Evolutionary conservation across 2,888 invertebrate species (phyloP), one percentile per base, ranked within the genome.

Genomic region (Girardia tigrina): DNA sequence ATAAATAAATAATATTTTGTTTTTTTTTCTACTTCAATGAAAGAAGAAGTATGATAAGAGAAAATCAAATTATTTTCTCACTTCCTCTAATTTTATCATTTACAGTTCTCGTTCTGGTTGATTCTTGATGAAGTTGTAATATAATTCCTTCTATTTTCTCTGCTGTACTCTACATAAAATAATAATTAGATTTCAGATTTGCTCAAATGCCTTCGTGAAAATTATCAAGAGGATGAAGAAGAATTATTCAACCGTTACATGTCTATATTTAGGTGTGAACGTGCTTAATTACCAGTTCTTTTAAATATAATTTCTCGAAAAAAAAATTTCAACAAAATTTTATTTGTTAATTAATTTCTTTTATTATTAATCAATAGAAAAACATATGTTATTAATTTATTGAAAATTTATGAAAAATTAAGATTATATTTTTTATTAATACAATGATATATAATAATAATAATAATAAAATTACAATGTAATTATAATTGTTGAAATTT

Each of bases 121-220:
- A 56, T 56, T 56, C 23, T 56, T 56, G 56, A 56, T 56, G 56
- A 23, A 56, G 56, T 56, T 56, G 56, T 56, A 56, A 56, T 56
- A 56, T 56, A 56, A 56, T 56, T 56, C 56, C 23, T 56, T 56
- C 56, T 56, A 56, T 56, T 56, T 56, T 56, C 56, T 56, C 56
- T 23, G 23, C 56, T 56, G 23, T 23, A 56, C 56, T 56, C 56
- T 56, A 56, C 56, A 56, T 56, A 23, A 56, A 4, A 56, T 4
- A 56, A 56, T 56, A 56, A 56, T 56, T 56, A 56, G 56, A 56
- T 56, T 56, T 56, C 23, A 56, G 56, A 56, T 4, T n/a, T 23
- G 56, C 56, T 12, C 8, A 56, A 56, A 56, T 12, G n/a, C n/a
- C 56, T 56, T n/a, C 56, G 56, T 56, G 56, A 56, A 56, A 56